Base-by-base conservation (phyloP, 2,888 invertebrate species). In the Tiliacea aurago region DNA sequence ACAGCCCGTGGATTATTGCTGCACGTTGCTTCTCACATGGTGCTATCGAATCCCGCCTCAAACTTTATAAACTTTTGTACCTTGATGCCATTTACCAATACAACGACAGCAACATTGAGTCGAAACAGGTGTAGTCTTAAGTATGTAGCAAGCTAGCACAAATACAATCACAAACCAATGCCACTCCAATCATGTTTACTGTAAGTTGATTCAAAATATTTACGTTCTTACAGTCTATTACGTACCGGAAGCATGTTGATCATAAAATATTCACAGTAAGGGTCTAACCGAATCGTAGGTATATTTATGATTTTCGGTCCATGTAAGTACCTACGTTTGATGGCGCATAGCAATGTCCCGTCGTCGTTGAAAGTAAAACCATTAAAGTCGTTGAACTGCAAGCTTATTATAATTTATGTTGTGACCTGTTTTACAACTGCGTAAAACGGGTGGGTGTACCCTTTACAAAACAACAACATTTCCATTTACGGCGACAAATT, bases 1-100 rank as follows among this genome's bases (percentile, higher is more conserved):
- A 92, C 93, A 91, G 91, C 90, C 90, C 88, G 89, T 88, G 88
- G 90, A 91, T 93, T 93, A 92, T 90, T 91, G 88, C 92, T 90
- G 89, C 91, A 89, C 86, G 85, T 83, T 87, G 79, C 83, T 86
- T 81, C 83, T 72, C 71, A 76, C 67, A 73, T 76, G 72, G 55
- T 70, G 72, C 45, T 67, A 53, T 72, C 33, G 18, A 55, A 75
- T 76, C 53, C 65, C 62, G 15, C 62, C 33, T 63, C n/a, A 71
- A 65, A 53, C 37, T 73, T 66, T 63, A 33, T 18, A 23, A 59
- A 61, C 41, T 66, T 67, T 11, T 55, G 45, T 43, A 58, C 61
- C 20, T 68, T 61, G 53, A 62, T 65, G n/a, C 33, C n/a, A 64
- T 82, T 69, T 68, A 64, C 58, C 33, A 78, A 66, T 59, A 41